These are phyloP conservation scores for Acromyrmex echinatior DNA, from an alignment of 1,140 invertebrate genomes.

Conservation along the genomic window DNA sequence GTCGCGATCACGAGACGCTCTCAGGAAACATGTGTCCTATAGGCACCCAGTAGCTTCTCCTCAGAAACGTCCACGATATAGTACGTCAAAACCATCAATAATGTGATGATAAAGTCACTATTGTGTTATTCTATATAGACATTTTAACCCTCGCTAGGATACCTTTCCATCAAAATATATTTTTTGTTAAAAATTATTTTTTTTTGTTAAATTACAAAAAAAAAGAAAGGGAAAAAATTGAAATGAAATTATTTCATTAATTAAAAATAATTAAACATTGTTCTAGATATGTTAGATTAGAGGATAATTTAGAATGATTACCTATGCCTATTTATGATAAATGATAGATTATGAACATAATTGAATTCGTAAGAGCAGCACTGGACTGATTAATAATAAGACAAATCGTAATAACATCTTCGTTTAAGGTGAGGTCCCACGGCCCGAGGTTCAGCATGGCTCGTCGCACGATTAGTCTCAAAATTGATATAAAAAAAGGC, in stretches of 20 bases:
- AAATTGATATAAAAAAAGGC: too few species aligned
- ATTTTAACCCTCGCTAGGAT: constrained; percentile 58
- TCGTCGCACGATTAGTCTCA: too few species aligned
- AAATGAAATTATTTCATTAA: constrained; percentile 66
- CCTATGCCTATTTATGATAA: neutral
- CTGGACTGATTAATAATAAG: constrained; percentile 73
- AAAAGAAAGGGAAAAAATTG: constrained; percentile 11
- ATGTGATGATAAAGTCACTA: constrained; percentile 53
- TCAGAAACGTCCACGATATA: constrained; percentile 84
- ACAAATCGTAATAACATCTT: constrained; percentile 61
- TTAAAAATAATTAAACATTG: constrained; percentile 10
- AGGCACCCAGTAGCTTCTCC: constrained; percentile 89
- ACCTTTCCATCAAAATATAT: constrained; percentile 28
- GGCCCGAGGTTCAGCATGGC: too few species aligned
- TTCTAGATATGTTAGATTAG: constrained; percentile 38
- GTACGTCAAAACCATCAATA: constrained; percentile 75
- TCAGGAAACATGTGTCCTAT: constrained; percentile 95
- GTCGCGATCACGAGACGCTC: constrained; percentile 93
- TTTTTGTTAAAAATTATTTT: constrained; percentile 41
- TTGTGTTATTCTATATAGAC: constrained; percentile 40
- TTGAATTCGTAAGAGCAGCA: constrained; percentile 61
- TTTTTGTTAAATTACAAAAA: constrained; percentile 8
- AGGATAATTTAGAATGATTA: constrained; percentile 41
- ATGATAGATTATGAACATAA: neutral
- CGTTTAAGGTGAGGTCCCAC: neutral